Conservation (phyloP, 2,113 vertebrate species). For the Siniperca chuatsi region DNA sequence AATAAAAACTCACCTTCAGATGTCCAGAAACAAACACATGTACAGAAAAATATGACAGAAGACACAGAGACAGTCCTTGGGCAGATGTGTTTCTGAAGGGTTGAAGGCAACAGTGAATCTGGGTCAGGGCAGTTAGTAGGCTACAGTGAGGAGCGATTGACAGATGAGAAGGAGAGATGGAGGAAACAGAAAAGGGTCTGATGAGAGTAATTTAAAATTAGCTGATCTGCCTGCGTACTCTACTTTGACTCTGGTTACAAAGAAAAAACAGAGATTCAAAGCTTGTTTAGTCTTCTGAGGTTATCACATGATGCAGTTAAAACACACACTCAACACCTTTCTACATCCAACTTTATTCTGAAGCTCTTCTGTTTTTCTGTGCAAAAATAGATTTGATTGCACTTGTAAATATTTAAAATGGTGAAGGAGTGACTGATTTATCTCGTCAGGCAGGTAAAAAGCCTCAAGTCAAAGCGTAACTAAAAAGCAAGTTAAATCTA, state of each 20-base stretch:
- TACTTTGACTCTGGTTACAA: constrained; percentile 31
- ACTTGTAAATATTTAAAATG: constrained; percentile 61
- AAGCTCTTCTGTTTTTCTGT: constrained; percentile 50
- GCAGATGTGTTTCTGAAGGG: constrained; percentile 16
- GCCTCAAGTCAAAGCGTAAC: constrained; percentile 35
- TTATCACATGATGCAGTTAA: constrained; percentile 41
- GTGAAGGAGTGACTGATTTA: constrained; percentile 40
- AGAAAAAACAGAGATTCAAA: neutral
- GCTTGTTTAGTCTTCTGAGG: constrained; percentile 48
- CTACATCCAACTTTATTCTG: constrained; percentile 16
- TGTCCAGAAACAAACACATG: constrained; percentile 12
- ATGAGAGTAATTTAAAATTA: constrained; percentile 26
- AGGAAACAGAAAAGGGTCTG: constrained; percentile 5
- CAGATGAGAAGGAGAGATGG: constrained; percentile 8
- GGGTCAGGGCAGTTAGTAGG: constrained; percentile 68
- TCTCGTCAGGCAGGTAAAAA: constrained; percentile 36
- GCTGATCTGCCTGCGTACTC: neutral
- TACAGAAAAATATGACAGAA: neutral
- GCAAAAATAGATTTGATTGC: constrained; percentile 66
- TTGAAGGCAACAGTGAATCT: constrained; percentile 62
- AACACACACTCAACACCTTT: constrained; percentile 39
- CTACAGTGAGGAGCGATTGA: constrained; percentile 45
- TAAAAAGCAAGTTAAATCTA: constrained; percentile 41
- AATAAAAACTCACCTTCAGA: constrained; percentile 19
- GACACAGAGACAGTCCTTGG: neutral